Evolutionary conservation across 2,797 vertebrate genomes (phyloP).

Genomic region (Decapterus maruadsi): DNA sequence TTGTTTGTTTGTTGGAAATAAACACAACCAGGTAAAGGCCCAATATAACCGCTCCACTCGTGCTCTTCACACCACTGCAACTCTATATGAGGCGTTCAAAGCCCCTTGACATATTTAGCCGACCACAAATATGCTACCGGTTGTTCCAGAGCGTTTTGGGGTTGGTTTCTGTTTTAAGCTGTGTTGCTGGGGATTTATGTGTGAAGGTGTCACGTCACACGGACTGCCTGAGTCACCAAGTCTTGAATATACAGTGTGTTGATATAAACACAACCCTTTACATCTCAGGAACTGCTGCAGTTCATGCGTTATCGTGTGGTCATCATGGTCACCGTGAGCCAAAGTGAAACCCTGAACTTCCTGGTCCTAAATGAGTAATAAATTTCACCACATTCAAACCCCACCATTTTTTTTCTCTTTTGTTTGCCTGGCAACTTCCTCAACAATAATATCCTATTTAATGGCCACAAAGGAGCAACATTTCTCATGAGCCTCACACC

Average conservation of each 20-base stretch:
- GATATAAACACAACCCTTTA: constrained; percentile 42
- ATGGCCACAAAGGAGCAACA: too few relatives aligned
- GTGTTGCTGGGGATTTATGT: constrained; percentile 64
- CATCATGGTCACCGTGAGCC: not conserved
- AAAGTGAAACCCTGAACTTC: not conserved
- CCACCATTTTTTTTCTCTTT: too few relatives aligned
- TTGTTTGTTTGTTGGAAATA: constrained; percentile 38
- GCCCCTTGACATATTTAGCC: constrained; percentile 54
- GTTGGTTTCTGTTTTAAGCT: constrained; percentile 61
- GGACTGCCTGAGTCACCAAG: constrained; percentile 27
- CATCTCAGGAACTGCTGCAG: not conserved
- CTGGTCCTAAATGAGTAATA: not conserved
- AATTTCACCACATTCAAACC: not conserved
- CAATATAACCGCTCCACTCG: not conserved
- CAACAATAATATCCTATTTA: too few relatives aligned
- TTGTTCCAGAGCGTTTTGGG: constrained; percentile 42
- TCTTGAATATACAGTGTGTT: constrained; percentile 20
- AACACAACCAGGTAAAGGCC: constrained; percentile 42
- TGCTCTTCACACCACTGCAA: constrained; percentile 44
- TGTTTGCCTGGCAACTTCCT: not conserved
- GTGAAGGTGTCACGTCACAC: constrained; percentile 18
- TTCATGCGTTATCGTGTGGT: not conserved
- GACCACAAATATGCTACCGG: constrained; percentile 56
- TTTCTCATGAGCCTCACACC: too few relatives aligned
- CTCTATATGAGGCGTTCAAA: constrained; percentile 21